Conservation (phyloP, 2,113 vertebrate genomes). For the Ia io region DNA sequence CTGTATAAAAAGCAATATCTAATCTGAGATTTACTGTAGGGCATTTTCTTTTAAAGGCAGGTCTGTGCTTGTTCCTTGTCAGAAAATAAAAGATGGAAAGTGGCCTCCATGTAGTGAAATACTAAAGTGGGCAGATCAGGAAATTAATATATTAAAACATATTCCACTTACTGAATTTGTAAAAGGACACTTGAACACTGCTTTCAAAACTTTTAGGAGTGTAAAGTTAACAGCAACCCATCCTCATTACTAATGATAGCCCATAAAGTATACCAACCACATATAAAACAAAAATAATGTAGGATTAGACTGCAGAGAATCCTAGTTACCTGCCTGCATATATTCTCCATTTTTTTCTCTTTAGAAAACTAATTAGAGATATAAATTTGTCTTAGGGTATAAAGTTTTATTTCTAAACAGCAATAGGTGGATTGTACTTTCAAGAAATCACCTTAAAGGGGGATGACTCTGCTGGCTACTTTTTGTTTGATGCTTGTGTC, state of each 20-base stretch:
- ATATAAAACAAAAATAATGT: neutral
- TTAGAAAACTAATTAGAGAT: neutral
- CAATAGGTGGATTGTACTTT: neutral
- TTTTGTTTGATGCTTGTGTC: neutral
- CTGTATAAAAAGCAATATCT: conserved; percentile 36
- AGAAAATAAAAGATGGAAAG: conserved; percentile 16
- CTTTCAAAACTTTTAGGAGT: neutral
- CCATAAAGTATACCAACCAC: neutral
- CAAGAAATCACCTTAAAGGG: neutral
- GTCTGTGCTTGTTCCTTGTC: neutral
- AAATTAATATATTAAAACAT: conserved; percentile 4
- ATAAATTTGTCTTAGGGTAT: neutral
- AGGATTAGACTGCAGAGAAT: neutral
- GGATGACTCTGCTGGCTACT: neutral
- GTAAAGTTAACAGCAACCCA: neutral
- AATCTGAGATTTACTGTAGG: conserved; percentile 50
- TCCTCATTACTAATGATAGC: neutral
- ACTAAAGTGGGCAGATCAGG: neutral
- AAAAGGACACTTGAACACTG: neutral
- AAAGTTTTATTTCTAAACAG: neutral
- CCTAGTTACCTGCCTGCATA: neutral
- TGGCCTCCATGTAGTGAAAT: neutral
- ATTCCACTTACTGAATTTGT: neutral
- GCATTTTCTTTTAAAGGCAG: conserved; percentile 39
- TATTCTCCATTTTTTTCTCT: neutral